Evolutionary conservation across 2,113 vertebrate genomes (phyloP).

Genomic region (Salvelinus sp.): DNA sequence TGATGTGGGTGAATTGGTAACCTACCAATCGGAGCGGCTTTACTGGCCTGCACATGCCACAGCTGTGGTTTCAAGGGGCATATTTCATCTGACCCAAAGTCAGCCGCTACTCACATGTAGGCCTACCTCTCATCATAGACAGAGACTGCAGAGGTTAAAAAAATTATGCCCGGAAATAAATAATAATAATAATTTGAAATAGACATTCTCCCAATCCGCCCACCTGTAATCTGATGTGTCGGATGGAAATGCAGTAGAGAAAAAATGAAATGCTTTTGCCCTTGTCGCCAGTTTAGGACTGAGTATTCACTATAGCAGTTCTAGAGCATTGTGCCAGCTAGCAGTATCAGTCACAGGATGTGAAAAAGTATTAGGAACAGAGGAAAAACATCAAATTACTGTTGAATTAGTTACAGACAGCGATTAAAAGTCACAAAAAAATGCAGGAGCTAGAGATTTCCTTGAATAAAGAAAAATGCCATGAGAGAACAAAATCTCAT

Average conservation of each 20-base stretch:
- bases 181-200: no score
- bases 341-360: neutral
- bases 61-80: slow-evolving; percentile 59
- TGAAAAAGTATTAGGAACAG: slow-evolving; percentile 2
- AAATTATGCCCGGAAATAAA: neutral
- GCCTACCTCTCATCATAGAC: slow-evolving; percentile 46
- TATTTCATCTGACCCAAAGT: slow-evolving; percentile 55
- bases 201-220: slow-evolving; percentile 14
- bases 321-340: neutral
- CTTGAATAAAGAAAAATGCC: slow-evolving; percentile 34
- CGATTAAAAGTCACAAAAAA: slow-evolving; percentile 60
- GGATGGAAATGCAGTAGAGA: neutral
- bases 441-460: neutral
- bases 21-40: slow-evolving; percentile 51
- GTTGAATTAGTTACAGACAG: slow-evolving; percentile 54
- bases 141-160: slow-evolving; percentile 1
- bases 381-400: slow-evolving; percentile 45
- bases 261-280: slow-evolving; percentile 49
- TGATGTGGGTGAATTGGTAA: slow-evolving; percentile 40
- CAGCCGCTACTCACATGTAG: slow-evolving; percentile 34
- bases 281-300: slow-evolving; percentile 62
- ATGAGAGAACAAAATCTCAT: slow-evolving; percentile 67
- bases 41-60: slow-evolving; percentile 44
- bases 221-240: slow-evolving; percentile 46
- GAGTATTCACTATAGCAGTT: slow-evolving; percentile 51